Percentiles rank a stretch among this genome's conserved stretches.
Evolutionary conservation across 2,797 vertebrate species (phyloP).

Genomic region (Hydrolagus colliei): DNA sequence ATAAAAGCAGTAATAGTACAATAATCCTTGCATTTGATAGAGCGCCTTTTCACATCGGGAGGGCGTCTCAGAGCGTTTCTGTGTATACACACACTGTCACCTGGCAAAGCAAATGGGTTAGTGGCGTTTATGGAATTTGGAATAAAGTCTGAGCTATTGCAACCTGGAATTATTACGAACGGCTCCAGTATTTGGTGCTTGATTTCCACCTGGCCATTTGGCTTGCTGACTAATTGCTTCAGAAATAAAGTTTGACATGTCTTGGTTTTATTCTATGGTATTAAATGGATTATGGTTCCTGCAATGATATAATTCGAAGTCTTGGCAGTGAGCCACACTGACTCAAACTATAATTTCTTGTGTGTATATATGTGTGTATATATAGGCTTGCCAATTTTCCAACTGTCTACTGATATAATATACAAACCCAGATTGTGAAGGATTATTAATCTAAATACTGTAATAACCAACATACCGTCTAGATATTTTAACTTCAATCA

Average conservation of each 20-base stretch:
- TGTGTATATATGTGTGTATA: not conserved
- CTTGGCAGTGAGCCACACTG: not conserved
- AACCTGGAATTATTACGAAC: not conserved
- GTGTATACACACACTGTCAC: no score
- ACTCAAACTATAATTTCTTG: not conserved
- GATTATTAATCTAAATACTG: not conserved
- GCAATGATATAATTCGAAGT: not conserved
- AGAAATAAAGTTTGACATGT: conserved; percentile 18
- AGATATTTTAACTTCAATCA: not conserved
- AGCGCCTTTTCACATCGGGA: no score
- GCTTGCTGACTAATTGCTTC: conserved; percentile 15
- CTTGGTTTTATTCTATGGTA: not conserved
- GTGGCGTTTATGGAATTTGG: not conserved
- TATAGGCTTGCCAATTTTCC: not conserved
- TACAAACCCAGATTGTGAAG: not conserved
- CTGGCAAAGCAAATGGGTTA: no score
- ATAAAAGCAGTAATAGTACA: no score
- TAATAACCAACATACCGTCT: not conserved
- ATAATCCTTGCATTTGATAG: no score
- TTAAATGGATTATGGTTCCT: conserved; percentile 13
- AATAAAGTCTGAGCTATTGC: not conserved
- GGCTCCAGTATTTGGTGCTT: not conserved
- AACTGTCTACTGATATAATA: conserved; percentile 14
- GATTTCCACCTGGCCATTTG: not conserved
- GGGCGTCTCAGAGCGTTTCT: no score